Percentiles rank a stretch among this genome's conserved stretches.
Evolutionary conservation across 2,888 invertebrate genomes (phyloP).

Genomic region (Andrena minutula): DNA sequence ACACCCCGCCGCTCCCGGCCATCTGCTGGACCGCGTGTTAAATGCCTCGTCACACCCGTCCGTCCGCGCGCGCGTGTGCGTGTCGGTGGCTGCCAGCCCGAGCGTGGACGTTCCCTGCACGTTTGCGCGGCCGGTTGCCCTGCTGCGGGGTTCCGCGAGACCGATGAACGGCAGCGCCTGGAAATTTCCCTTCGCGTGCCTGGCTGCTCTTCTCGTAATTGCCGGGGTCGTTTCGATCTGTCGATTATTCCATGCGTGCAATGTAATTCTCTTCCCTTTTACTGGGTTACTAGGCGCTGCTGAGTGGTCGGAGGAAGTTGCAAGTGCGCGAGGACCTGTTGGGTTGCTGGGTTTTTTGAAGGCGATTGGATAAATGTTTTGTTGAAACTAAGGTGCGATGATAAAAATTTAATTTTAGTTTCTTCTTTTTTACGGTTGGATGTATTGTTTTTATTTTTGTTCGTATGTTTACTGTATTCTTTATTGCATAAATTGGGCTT

Average conservation of each 20-base stretch:
- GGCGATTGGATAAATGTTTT: not conserved
- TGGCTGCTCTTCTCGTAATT: not conserved
- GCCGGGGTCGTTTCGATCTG: not conserved
- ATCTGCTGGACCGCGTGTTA: conserved; percentile 61
- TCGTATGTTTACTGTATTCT: too few species aligned
- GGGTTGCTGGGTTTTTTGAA: not conserved
- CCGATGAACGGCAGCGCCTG: not conserved
- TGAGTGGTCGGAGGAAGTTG: not conserved
- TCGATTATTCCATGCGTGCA: not conserved
- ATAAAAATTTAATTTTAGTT: too few species aligned
- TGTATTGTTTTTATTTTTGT: too few species aligned
- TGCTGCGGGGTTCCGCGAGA: not conserved
- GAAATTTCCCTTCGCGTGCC: not conserved
- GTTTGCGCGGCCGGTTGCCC: too few species aligned
- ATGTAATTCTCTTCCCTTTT: not conserved
- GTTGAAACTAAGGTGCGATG: too few species aligned
- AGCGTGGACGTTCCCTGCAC: too few species aligned
- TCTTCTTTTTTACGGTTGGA: too few species aligned
- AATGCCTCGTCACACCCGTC: conserved; percentile 65
- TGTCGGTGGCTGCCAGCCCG: not conserved
- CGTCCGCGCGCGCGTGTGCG: conserved; percentile 2
- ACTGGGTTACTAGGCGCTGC: not conserved
- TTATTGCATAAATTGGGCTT: too few species aligned
- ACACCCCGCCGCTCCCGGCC: conserved; percentile 37
- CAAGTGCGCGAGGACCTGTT: not conserved